Base-by-base conservation (phyloP, 2,888 invertebrate species). In the Orgyia antiqua region DNA sequence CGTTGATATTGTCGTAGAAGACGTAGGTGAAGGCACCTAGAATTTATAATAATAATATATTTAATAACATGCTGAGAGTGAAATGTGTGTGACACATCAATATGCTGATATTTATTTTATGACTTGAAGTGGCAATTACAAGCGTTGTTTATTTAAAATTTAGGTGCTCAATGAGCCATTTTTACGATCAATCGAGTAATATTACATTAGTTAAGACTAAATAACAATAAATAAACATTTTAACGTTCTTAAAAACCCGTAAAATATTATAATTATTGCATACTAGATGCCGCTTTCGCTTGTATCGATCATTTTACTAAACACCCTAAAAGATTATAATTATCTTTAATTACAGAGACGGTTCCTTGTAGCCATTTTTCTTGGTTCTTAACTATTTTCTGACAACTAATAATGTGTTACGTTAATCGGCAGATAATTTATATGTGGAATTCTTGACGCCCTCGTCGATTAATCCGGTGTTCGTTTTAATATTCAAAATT, bases 371-470 rank as follows among this genome's bases (percentile, higher is more conserved):
- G 51, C 52, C 53, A 52, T 66, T 63, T 64, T 58, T 68, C 61
- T 59, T 52, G 49, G 48, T 52, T 57, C 52, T 47, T 59, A 60
- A 68, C 58, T 52, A 61, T 66, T 58, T 60, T 58, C 58, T 58
- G 62, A 62, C 68, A 68, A 50, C 56, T 73, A 74, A 73, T 74
- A 77, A 69, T 63, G 65, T 53, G 71, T 68, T 74, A 51, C 58
- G 56, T 63, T 75, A 74, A 79, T 71, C 69, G 73, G 64, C 60
- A 62, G 55, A 64, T 79, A 79, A 82, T 79, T 79, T 80, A 79
- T 77, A 68, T 61, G 62, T 59, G 61, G 51, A 66, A 71, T 69
- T 71, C 63, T 63, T 58, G 67, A 78, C 75, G 76, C 76, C 73
- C 65, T 61, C 57, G 50, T 51, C 62, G 54, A 72, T 74, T 76